Evolutionary conservation across 2,888 invertebrate species (phyloP), one percentile per base, ranked within the genome.

Genomic region (Panzeria rudis): DNA sequence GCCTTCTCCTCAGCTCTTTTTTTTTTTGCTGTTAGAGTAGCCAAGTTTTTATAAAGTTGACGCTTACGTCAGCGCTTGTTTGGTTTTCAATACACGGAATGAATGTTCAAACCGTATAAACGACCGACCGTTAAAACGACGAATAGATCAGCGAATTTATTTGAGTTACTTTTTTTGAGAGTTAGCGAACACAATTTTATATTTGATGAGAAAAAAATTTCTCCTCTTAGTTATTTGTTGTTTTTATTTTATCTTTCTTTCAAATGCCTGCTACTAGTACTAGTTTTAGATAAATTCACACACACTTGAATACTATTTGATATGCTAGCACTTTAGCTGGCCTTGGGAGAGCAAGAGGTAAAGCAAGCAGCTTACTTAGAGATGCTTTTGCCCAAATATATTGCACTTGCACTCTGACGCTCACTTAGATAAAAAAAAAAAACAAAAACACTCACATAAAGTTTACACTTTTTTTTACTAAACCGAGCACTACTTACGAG

Each of bases 401-500:
- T 44, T 61, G 35, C 68, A 77, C 47, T 62, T 41, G 75, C 69
- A 78, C 78, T 76, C 47, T 68, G 50, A 64, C 73, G 69, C 78
- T 76, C 82, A 62, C 50, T 78, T 78, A 29, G 38, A 59, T 38
- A 54, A 47, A 54, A 11, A 1, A 35, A 35, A 35, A 32, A 41
- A 38, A 1, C 15, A 13, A 54, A 78, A 41, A 50, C 80, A 75
- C 68, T 50, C 62, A 78, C 75, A 72, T 73, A 35, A 23, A 68
- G 44, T 73, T 64, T 44, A 62, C 72, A 52, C 29, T 41, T 32
- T 69, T 80, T 50, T 61, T 38, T 75, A 17, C n/a, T 52, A 83
- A 82, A 81, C 80, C 87, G 86, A 77, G 69, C 71, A 86, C 79
- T 86, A 87, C 84, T 86, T 86, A 86, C 87, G 86, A 82, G 81